Percentiles rank a stretch among this genome's conserved stretches.
Evolutionary conservation across 2,113 vertebrate genomes (phyloP).

Genomic region (Camelus bactrianus): DNA sequence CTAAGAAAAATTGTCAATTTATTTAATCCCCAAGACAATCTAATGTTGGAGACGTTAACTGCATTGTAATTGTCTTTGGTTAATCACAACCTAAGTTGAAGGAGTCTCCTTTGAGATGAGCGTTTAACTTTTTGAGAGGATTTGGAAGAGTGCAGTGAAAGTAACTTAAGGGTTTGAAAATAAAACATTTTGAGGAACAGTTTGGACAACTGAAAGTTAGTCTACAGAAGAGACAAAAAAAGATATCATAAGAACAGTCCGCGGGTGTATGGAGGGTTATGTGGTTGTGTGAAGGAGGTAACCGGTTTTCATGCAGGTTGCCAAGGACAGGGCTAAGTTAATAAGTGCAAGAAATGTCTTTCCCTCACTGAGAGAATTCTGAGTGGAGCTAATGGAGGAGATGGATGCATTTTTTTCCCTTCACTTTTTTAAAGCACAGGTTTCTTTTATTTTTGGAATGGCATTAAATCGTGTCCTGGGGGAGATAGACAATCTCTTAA

Average conservation of each 20-base stretch:
- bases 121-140: neutral
- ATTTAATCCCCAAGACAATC: neutral
- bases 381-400: neutral
- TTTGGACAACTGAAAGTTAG: constrained; percentile 30
- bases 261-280: neutral
- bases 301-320: neutral
- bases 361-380: neutral
- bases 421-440: neutral
- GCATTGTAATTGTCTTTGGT: neutral
- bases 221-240: neutral
- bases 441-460: neutral
- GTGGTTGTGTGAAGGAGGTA: neutral
- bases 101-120: neutral
- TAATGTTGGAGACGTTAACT: neutral
- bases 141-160: neutral
- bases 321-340: neutral
- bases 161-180: neutral
- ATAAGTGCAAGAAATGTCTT: neutral
- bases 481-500: neutral
- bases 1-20: neutral
- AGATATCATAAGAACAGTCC: neutral
- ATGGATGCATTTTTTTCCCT: neutral
- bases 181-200: constrained; percentile 2
- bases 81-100: neutral
- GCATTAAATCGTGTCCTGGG: neutral